Conservation (phyloP, 2,797 vertebrate genomes). For the Acanthurus lineatus region DNA sequence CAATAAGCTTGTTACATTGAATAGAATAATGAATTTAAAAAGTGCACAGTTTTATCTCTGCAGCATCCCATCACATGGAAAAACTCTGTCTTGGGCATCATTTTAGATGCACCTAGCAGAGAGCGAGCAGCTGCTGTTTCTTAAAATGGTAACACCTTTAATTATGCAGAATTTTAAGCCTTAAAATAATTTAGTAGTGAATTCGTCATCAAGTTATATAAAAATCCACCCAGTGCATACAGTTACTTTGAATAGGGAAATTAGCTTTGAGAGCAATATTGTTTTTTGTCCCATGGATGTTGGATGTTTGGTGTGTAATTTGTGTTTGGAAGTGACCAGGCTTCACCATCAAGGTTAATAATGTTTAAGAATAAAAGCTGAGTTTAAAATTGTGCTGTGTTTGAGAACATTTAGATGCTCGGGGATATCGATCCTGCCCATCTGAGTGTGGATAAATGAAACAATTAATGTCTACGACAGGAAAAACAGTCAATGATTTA, state of each 20-base stretch:
- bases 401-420: too few relatives aligned
- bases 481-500: constrained; percentile 7
- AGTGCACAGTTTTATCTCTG: neutral
- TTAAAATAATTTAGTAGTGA: too few relatives aligned
- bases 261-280: too few relatives aligned
- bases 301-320: too few relatives aligned
- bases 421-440: neutral
- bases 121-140: too few relatives aligned
- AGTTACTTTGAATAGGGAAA: too few relatives aligned
- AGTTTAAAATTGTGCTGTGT: neutral
- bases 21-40: neutral
- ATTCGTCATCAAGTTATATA: too few relatives aligned
- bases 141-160: too few relatives aligned
- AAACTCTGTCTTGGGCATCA: neutral
- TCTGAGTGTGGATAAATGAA: neutral
- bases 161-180: too few relatives aligned
- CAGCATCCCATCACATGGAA: neutral
- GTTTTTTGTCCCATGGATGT: too few relatives aligned
- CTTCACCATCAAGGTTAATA: neutral
- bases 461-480: neutral
- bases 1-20: neutral
- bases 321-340: too few relatives aligned
- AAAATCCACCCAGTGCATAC: too few relatives aligned
- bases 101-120: neutral
- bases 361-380: neutral